Percentiles rank a stretch among this genome's conserved stretches.
These are phyloP conservation scores for Muntiacus muntjak DNA, from an alignment of 2,113 vertebrate genomes.

Conservation along the genomic window DNA sequence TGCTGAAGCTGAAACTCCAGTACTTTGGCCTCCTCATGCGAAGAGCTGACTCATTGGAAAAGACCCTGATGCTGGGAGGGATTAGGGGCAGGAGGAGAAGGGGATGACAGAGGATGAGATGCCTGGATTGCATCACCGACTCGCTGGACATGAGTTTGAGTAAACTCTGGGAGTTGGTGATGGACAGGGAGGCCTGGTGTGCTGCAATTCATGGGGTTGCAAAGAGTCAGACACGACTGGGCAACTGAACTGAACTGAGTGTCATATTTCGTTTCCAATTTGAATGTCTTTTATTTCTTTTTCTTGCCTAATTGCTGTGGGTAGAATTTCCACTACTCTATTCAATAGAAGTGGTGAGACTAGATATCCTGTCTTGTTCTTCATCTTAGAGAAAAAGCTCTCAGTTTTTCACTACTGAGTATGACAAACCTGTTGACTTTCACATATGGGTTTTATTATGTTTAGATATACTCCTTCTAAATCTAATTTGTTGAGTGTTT, in stretches of 20 bases:
- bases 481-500: neutral
- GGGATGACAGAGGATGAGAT: too few relatives aligned
- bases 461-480: neutral
- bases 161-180: too few relatives aligned
- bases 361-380: neutral
- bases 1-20: too few relatives aligned
- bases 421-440: neutral
- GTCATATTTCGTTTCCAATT: neutral
- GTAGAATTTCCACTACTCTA: neutral
- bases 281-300: neutral
- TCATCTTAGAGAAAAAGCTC: neutral
- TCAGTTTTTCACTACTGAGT: neutral
- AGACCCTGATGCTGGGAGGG: too few relatives aligned
- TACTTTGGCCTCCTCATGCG: too few relatives aligned
- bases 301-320: neutral
- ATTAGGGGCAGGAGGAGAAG: too few relatives aligned
- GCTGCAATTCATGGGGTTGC: too few relatives aligned
- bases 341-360: neutral
- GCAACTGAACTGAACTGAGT: neutral
- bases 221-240: too few relatives aligned
- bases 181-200: too few relatives aligned
- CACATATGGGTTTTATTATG: neutral
- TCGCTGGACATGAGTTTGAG: too few relatives aligned
- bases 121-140: too few relatives aligned
- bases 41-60: too few relatives aligned